Percentiles rank a stretch among this genome's conserved stretches.
Evolutionary conservation across 1,140 invertebrate species (phyloP).

Genomic region (Drosophila athabasca): DNA sequence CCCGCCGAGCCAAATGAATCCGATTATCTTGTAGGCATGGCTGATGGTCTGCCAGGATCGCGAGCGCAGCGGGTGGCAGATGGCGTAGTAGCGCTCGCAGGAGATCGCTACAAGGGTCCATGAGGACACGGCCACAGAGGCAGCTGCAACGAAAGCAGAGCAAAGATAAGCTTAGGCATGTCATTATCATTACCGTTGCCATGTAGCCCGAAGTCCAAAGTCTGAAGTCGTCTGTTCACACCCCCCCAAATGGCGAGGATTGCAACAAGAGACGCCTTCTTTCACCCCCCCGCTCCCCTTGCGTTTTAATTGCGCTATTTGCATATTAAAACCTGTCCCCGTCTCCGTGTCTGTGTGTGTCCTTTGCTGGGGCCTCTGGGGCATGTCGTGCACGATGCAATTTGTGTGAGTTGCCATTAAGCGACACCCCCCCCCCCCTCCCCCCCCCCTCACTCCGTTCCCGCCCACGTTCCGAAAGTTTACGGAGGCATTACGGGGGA

Average conservation of each 20-base stretch:
- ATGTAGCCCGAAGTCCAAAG: neutral
- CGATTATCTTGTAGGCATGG: slow-evolving; percentile 95
- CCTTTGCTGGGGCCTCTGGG: neutral
- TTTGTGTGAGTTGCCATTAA: slow-evolving; percentile 46
- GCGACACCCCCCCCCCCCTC: slow-evolving; percentile 8
- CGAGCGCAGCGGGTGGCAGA: slow-evolving; percentile 93
- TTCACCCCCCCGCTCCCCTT: neutral
- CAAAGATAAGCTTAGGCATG: neutral
- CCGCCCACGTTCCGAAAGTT: neutral
- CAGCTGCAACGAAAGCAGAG: slow-evolving; percentile 85
- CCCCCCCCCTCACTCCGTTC: neutral
- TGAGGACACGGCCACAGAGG: slow-evolving; percentile 93
- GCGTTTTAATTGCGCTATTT: slow-evolving; percentile 54
- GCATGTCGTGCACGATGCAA: slow-evolving; percentile 26
- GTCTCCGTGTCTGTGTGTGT: no score
- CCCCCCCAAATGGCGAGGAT: neutral
- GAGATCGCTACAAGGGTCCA: slow-evolving; percentile 96
- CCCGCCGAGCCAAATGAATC: slow-evolving; percentile 89
- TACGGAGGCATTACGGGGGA: neutral
- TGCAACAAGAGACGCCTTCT: neutral
- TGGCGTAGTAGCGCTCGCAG: slow-evolving; percentile 95
- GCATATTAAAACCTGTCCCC: slow-evolving; percentile 32
- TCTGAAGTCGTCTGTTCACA: no score
- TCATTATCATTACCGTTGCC: neutral
- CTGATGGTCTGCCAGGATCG: slow-evolving; percentile 94